phyloP scores from a whole-genome alignment of 2,888 invertebrate species.

The Cryptophagus acutangulus region DNA sequence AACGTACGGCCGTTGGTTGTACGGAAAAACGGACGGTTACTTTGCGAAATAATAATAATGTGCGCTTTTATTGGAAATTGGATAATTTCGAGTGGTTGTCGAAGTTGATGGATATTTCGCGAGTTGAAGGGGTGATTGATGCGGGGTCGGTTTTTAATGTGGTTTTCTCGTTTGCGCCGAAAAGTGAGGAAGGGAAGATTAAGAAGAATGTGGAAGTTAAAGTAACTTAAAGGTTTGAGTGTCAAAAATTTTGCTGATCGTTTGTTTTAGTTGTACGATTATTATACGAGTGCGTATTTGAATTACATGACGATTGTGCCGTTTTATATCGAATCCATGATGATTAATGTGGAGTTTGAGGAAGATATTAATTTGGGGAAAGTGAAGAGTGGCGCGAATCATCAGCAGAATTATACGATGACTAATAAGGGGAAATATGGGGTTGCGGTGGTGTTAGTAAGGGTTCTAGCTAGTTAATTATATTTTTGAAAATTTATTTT shows the following conservation, averaged over 20 bases:
- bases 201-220: not conserved
- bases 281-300: not conserved
- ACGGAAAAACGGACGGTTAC: slow-evolving; percentile 41
- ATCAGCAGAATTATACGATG: slow-evolving; percentile 49
- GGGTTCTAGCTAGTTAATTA: slow-evolving; percentile 1
- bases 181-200: not conserved
- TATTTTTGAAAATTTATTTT: slow-evolving; percentile 12
- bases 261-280: slow-evolving; percentile 1
- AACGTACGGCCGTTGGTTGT: slow-evolving; percentile 27
- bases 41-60: slow-evolving; percentile 54
- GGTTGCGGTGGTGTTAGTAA: slow-evolving; percentile 22
- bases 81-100: slow-evolving; percentile 44
- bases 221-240: too few relatives aligned
- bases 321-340: slow-evolving; percentile 18
- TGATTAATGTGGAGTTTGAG: slow-evolving; percentile 46
- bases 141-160: not conserved
- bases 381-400: slow-evolving; percentile 54
- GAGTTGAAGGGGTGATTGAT: not conserved
- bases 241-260: not conserved
- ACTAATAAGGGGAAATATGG: slow-evolving; percentile 55
- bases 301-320: slow-evolving; percentile 13
- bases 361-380: slow-evolving; percentile 52
- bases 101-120: slow-evolving; percentile 44
- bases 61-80: slow-evolving; percentile 56
- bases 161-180: not conserved